Percentiles rank a stretch among this genome's conserved stretches.
phyloP scores from a whole-genome alignment of 2,888 invertebrate species.

The Perdita meconis region DNA sequence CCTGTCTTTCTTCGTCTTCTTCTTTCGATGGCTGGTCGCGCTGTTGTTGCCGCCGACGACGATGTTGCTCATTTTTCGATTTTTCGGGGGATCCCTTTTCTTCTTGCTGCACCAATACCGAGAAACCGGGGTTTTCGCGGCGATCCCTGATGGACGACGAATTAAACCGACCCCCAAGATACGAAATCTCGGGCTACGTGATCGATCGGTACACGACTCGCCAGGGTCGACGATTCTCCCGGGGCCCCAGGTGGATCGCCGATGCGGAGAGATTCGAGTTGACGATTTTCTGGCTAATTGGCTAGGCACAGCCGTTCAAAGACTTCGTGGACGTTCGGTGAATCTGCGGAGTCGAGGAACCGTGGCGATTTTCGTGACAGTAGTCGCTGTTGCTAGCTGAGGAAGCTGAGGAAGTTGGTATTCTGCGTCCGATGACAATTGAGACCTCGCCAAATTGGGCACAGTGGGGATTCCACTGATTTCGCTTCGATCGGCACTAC shows the following conservation, averaged over 20 bases:
- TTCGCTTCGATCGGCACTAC: too few species aligned
- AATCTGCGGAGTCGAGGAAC: background rate
- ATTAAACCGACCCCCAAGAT: constrained; percentile 27
- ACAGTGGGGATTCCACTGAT: too few species aligned
- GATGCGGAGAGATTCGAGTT: constrained; percentile 26
- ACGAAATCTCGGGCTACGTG: constrained; percentile 44
- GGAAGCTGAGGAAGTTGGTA: too few species aligned
- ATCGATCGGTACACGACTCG: constrained; percentile 50
- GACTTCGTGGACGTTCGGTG: background rate
- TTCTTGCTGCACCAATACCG: constrained; percentile 14
- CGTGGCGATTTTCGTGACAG: background rate
- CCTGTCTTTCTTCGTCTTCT: constrained; percentile 7
- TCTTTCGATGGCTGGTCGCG: constrained; percentile 9
- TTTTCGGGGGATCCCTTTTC: background rate
- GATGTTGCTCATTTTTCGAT: constrained; percentile 35
- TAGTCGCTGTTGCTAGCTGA: too few species aligned
- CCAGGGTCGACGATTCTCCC: constrained; percentile 31
- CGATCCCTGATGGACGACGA: constrained; percentile 23
- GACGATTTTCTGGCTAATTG: constrained; percentile 45
- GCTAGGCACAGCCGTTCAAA: background rate
- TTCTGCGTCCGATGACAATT: too few species aligned
- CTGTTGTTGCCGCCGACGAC: background rate
- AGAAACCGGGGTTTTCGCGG: constrained; percentile 23
- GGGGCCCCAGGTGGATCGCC: background rate
- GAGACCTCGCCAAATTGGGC: too few species aligned